Conservation (phyloP, 1,140 invertebrate species). For the Brachionus calyciflorus region DNA sequence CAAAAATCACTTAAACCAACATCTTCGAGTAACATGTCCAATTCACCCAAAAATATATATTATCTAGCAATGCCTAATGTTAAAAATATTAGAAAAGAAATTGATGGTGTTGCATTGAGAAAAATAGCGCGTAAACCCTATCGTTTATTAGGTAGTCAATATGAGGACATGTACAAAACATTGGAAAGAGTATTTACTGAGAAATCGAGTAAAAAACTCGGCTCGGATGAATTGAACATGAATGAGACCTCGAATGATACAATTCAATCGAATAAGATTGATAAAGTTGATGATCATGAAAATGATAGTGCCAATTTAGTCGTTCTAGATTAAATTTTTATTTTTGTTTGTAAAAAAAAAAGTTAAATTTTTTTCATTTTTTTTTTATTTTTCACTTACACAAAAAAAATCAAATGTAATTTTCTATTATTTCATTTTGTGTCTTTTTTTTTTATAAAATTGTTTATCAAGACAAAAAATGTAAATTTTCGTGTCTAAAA, state of each 20-base stretch:
- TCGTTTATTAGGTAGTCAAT: background rate
- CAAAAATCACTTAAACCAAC: constrained; percentile 23
- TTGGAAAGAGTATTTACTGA: background rate
- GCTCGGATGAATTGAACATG: background rate
- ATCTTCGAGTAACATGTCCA: constrained; percentile 26
- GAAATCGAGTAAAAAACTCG: background rate
- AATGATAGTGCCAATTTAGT: background rate
- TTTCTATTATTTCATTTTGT: too few relatives aligned
- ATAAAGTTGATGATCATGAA: background rate
- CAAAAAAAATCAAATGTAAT: too few relatives aligned
- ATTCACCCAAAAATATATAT: constrained; percentile 12
- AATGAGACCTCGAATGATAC: constrained; percentile 22
- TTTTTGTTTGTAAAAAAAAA: constrained; percentile 1
- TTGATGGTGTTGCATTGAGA: background rate
- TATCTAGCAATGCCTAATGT: background rate
- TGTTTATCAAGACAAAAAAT: too few relatives aligned
- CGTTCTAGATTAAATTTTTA: background rate
- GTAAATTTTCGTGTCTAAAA: too few relatives aligned
- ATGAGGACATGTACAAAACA: background rate
- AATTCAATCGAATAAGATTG: constrained; percentile 40
- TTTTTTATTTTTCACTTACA: too few relatives aligned
- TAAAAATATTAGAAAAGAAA: constrained; percentile 25
- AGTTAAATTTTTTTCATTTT: background rate
- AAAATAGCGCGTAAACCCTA: constrained; percentile 14
- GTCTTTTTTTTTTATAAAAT: too few relatives aligned